Conservation (phyloP, 2,797 vertebrate species). For the Kryptopterus vitreolus region DNA sequence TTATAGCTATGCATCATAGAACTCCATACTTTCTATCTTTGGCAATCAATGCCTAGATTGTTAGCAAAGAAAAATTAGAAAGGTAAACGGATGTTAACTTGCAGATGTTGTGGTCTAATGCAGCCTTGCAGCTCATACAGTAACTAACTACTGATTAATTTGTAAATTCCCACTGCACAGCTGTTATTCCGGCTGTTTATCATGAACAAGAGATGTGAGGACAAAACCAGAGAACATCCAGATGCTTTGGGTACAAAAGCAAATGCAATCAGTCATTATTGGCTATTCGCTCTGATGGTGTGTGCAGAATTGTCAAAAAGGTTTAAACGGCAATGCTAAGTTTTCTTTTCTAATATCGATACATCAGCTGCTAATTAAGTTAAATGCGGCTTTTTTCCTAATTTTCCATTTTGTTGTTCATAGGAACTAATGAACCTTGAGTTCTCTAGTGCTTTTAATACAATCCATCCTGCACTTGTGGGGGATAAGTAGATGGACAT, state of each 20-base stretch:
- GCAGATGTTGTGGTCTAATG: conserved; percentile 74
- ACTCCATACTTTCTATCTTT: no score
- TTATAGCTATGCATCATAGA: no score
- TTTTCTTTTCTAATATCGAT: conserved; percentile 66
- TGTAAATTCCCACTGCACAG: conserved; percentile 80
- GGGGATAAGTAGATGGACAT: no score
- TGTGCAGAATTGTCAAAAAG: conserved; percentile 83
- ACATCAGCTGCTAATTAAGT: conserved; percentile 72
- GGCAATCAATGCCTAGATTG: conserved; percentile 66
- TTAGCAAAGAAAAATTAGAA: conserved; percentile 71
- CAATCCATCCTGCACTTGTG: no score
- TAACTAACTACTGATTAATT: conserved; percentile 84
- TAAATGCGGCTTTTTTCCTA: conserved; percentile 62
- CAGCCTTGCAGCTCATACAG: conserved; percentile 67
- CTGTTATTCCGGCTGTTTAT: conserved; percentile 82
- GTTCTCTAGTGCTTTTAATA: no score
- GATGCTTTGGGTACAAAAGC: conserved; percentile 76
- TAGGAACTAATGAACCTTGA: no score
- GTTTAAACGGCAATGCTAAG: conserved; percentile 65
- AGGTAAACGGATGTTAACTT: conserved; percentile 77
- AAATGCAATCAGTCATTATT: conserved; percentile 82
- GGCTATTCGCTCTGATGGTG: conserved; percentile 85
- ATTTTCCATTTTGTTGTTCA: conserved; percentile 47
- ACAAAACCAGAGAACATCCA: conserved; percentile 73
- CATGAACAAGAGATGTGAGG: conserved; percentile 74